Conservation (phyloP, 2,113 vertebrate genomes). For the Saguinus imperator region DNA sequence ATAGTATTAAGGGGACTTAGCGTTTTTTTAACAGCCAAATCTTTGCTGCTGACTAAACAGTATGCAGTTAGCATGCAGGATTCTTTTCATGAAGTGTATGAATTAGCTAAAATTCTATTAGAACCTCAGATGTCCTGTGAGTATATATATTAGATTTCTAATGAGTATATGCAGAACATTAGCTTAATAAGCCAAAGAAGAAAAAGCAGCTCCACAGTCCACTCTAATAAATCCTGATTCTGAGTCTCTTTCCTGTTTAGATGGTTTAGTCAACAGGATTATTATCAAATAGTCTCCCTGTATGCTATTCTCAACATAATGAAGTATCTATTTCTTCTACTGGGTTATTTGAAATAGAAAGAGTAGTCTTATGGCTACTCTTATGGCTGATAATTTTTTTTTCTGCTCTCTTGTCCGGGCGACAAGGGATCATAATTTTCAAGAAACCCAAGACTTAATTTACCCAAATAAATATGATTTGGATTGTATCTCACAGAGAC, state of each 20-base stretch:
- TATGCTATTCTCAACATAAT: not conserved
- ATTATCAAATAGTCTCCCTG: not conserved
- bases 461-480: not conserved
- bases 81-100: not conserved
- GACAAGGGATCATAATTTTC: not conserved
- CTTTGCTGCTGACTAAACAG: not conserved
- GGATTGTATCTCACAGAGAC: not conserved
- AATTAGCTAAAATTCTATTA: not conserved
- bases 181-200: not conserved
- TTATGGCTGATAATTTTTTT: not conserved
- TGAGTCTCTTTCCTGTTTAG: not conserved
- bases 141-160: conserved; percentile 17
- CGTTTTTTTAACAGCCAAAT: not conserved
- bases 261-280: not conserved
- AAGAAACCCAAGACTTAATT: not conserved
- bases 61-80: not conserved
- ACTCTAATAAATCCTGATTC: not conserved
- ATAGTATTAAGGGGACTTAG: not conserved
- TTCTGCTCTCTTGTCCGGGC: not conserved
- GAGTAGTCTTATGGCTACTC: not conserved
- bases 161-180: not conserved
- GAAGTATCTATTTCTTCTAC: not conserved
- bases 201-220: not conserved
- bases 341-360: not conserved
- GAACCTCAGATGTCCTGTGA: not conserved